Evolutionary conservation across 2,888 invertebrate genomes (phyloP).

Genomic region (Galerucella pusilla): DNA sequence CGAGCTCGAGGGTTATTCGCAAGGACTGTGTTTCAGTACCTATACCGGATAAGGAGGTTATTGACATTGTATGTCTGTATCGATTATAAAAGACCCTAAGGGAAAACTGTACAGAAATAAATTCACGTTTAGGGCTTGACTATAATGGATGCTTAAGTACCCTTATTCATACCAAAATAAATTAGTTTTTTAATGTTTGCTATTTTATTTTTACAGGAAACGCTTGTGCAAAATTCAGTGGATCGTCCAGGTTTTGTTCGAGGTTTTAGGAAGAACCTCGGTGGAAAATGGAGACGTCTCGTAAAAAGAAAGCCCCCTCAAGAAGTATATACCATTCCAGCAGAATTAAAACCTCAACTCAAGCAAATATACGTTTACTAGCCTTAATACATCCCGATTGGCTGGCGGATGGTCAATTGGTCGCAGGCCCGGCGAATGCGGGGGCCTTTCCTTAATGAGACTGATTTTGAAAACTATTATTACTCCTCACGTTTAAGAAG

Average conservation of each 20-base stretch:
- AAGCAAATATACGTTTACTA: conserved; percentile 90
- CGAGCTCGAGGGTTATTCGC: not conserved
- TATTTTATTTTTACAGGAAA: conserved; percentile 74
- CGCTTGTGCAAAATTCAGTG: conserved; percentile 77
- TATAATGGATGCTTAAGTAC: not conserved
- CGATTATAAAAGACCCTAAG: conserved; percentile 41
- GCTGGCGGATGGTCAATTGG: conserved; percentile 36
- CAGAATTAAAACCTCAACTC: conserved; percentile 87
- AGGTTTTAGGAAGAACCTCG: conserved; percentile 86
- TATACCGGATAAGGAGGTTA: conserved; percentile 29
- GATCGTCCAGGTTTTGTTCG: conserved; percentile 81
- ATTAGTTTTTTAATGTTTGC: not conserved
- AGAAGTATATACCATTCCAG: conserved; percentile 86
- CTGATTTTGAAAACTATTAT: conserved; percentile 55
- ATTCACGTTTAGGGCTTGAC: conserved; percentile 29
- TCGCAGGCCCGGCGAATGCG: conserved; percentile 38
- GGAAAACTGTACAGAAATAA: conserved; percentile 40
- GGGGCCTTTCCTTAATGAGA: conserved; percentile 61
- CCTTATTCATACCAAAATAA: no score
- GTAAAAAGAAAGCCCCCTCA: conserved; percentile 86
- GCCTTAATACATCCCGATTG: conserved; percentile 35
- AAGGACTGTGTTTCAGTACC: conserved; percentile 16
- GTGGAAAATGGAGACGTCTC: conserved; percentile 86
- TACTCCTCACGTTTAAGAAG: conserved; percentile 44
- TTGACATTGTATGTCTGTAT: conserved; percentile 35